A percentile compares a stretch with the other conserved stretches of the same genome.
Conservation (phyloP, 1,140 invertebrate species). For the Hermetia illucens region DNA sequence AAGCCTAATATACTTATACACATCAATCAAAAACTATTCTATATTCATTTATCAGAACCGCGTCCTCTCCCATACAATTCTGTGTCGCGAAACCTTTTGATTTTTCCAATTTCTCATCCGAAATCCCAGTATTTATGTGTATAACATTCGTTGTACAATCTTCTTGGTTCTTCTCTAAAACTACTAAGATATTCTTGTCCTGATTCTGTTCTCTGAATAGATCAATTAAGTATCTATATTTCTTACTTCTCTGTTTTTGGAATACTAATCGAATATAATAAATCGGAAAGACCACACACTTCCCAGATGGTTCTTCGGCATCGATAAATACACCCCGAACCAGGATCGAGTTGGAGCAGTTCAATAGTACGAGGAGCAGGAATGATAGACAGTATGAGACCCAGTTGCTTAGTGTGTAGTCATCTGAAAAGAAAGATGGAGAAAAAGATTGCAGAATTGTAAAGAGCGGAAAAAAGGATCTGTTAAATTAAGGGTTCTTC, state of each 20-base stretch:
- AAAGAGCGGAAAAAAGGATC: conserved; percentile 1
- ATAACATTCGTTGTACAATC: neutral
- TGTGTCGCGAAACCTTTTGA: too few species aligned
- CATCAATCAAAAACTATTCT: too few species aligned
- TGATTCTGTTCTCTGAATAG: conserved; percentile 17
- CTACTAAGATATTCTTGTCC: conserved; percentile 4
- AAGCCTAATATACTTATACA: too few species aligned
- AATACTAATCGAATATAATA: conserved; percentile 66
- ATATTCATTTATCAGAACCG: too few species aligned
- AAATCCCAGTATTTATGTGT: neutral
- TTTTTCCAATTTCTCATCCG: too few species aligned
- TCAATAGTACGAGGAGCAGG: conserved; percentile 58
- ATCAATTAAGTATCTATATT: conserved; percentile 30
- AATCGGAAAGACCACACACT: conserved; percentile 66
- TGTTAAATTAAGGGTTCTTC: too few species aligned
- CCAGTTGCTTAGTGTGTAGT: conserved; percentile 59
- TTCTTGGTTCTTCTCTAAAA: conserved; percentile 2
- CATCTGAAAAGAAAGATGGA: conserved; percentile 33
- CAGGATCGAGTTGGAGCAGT: conserved; percentile 68
- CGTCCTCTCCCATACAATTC: too few species aligned
- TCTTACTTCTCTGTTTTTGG: conserved; percentile 45
- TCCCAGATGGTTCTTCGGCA: conserved; percentile 60
- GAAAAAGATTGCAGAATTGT: neutral
- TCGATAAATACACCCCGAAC: conserved; percentile 75
- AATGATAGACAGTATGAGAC: conserved; percentile 58